Evolutionary conservation across 2,113 vertebrate species (phyloP).

Genomic region (Phalacrocorax aristotelis): DNA sequence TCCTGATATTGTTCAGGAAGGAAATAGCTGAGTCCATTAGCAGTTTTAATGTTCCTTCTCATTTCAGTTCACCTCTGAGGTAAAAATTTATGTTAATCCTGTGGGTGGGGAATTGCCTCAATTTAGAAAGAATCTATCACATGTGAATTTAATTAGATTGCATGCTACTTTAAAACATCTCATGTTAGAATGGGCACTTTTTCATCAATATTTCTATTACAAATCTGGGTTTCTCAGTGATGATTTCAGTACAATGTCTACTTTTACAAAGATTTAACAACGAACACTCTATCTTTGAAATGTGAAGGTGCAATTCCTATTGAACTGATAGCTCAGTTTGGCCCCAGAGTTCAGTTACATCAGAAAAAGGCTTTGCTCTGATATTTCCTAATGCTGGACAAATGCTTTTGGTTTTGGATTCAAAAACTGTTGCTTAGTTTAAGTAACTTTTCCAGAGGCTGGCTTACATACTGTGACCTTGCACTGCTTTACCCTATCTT

Average conservation of each 20-base stretch:
- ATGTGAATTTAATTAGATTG: neutral
- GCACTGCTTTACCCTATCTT: neutral
- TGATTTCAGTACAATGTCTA: neutral
- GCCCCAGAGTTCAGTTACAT: neutral
- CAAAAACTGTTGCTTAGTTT: neutral
- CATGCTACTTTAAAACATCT: neutral
- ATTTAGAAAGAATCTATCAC: neutral
- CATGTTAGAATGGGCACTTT: neutral
- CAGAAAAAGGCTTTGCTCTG: neutral
- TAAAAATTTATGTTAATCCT: neutral
- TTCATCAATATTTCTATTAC: neutral
- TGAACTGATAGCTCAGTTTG: neutral
- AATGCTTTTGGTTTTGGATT: neutral
- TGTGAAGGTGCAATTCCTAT: neutral
- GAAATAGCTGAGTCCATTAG: neutral
- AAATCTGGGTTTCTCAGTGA: neutral
- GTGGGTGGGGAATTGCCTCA: neutral
- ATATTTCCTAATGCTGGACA: neutral
- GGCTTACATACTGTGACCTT: neutral
- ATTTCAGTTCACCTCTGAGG: neutral
- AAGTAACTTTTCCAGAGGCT: neutral
- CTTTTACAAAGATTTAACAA: neutral
- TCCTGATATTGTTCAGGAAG: neutral
- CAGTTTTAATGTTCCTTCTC: neutral
- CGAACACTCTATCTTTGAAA: neutral